Conservation (phyloP, 2,113 vertebrate species). For the Gavialis gangeticus region DNA sequence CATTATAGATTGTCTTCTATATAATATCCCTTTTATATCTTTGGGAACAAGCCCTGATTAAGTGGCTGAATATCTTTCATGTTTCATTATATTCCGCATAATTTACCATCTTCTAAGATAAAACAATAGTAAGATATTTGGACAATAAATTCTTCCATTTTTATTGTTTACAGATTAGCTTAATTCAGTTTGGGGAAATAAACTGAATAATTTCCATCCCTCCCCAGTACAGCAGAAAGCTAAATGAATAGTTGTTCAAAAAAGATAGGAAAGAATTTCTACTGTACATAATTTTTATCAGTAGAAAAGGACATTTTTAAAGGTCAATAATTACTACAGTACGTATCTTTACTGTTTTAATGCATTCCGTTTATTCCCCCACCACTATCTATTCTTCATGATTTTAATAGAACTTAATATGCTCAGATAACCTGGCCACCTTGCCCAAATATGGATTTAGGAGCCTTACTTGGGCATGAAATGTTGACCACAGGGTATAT, state of each 20-base stretch:
- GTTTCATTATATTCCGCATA: background rate
- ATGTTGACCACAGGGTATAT: background rate
- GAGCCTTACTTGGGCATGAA: background rate
- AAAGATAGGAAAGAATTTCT: constrained; percentile 2
- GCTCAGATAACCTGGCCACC: background rate
- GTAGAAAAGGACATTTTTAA: constrained; percentile 22
- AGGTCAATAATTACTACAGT: constrained; percentile 44
- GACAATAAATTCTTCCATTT: background rate
- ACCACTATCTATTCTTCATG: background rate
- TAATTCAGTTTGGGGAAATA: background rate
- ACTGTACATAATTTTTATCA: background rate
- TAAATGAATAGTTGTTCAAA: background rate
- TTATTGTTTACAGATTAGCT: background rate
- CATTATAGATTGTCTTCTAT: constrained; percentile 3
- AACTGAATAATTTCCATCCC: background rate
- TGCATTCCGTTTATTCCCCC: background rate
- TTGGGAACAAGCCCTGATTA: constrained; percentile 23
- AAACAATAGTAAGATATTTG: background rate
- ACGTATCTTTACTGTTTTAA: background rate
- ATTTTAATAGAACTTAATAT: background rate
- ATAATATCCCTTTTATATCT: constrained; percentile 31
- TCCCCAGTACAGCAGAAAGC: background rate
- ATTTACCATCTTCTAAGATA: background rate
- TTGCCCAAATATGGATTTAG: background rate
- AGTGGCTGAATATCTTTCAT: constrained; percentile 11